These are phyloP conservation scores for Acipenser ruthenus DNA, from an alignment of 2,797 vertebrate genomes.

Conservation along the genomic window DNA sequence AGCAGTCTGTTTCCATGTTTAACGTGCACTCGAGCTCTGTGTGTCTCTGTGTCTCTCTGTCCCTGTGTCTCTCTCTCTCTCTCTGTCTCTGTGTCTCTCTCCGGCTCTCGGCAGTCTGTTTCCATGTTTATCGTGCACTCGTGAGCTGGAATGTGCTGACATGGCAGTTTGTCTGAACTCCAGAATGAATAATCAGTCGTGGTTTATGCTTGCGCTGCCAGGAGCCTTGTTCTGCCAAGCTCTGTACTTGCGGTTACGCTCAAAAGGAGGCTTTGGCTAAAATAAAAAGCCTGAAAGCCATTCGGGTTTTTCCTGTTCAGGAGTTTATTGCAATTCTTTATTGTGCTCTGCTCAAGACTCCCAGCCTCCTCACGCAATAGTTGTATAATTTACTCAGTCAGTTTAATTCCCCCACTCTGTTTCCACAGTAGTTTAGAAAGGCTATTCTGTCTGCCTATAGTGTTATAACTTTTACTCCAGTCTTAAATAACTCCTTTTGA, in stretches of 20 bases:
- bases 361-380: conserved; percentile 47
- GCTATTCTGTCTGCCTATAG: too few species aligned
- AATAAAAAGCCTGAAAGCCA: conserved; percentile 30
- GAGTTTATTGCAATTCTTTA: conserved; percentile 53
- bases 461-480: too few species aligned
- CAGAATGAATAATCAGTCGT: conserved; percentile 64
- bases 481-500: too few species aligned
- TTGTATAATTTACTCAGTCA: too few species aligned
- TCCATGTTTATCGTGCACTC: conserved; percentile 17
- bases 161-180: conserved; percentile 57
- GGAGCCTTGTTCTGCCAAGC: conserved; percentile 51
- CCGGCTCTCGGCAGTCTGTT: too few species aligned
- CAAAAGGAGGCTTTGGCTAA: conserved; percentile 47
- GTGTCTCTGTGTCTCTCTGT: neutral
- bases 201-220: conserved; percentile 53
- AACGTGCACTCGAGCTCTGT: too few species aligned
- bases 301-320: conserved; percentile 64
- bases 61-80: neutral
- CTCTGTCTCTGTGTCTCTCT: neutral
- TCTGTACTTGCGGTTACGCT: conserved; percentile 35
- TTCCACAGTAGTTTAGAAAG: too few species aligned
- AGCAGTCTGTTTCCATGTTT: too few species aligned
- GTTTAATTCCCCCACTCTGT: too few species aligned
- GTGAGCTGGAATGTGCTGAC: conserved; percentile 61
- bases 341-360: conserved; percentile 43